Base-by-base conservation (phyloP, 2,888 invertebrate species). In the Andrena bicolor region DNA sequence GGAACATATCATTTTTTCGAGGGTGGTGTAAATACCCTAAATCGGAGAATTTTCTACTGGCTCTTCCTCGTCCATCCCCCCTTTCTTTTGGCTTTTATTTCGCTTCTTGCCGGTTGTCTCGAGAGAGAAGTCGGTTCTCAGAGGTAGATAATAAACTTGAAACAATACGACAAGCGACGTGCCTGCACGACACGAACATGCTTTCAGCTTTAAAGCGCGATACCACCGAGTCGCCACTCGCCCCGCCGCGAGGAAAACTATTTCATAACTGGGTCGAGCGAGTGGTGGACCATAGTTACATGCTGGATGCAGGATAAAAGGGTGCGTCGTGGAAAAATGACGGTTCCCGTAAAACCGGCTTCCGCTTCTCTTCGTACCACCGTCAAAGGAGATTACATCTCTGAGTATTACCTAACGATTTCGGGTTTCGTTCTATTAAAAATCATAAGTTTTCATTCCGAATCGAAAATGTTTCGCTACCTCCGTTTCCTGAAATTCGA, bases 141-240 rank as follows among this genome's bases (percentile, higher is more conserved):
- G 35, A 76, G 72, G 66, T 66, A 79, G 88, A 88, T 88, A 83
- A 88, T 88, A 88, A 86, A 88, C 88, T 88, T 76, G 85, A 88
- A 85, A 88, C 86, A 88, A 88, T 88, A 86, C 86, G 79, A 70
- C 78, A 84, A 69, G 64, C 82, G 72, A 63, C 80, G 77, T 80
- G 68, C 81, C 70, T 70, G 72, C 83, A 65, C 87, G 89, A 92
- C 91, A 91, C 87, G 91, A 88, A 88, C 90, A 91, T 89, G 92
- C 92, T 93, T 93, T 92, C 92, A 92, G 90, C 90, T 91, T 93
- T 91, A 91, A 93, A 92, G 89, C 88, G 86, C 85, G 87, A 88
- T 88, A 88, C 70, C 79, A 76, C 80, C 68, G 86, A 88, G 80
- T 85, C 85, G 85, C 84, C 80, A 83, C 84, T 88, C 84, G 82